Percentiles rank a stretch among this genome's conserved stretches.
These are phyloP conservation scores for Blastomussa wellsi DNA, from an alignment of 92 coral and sea anemone genomes.

Conservation along the genomic window DNA sequence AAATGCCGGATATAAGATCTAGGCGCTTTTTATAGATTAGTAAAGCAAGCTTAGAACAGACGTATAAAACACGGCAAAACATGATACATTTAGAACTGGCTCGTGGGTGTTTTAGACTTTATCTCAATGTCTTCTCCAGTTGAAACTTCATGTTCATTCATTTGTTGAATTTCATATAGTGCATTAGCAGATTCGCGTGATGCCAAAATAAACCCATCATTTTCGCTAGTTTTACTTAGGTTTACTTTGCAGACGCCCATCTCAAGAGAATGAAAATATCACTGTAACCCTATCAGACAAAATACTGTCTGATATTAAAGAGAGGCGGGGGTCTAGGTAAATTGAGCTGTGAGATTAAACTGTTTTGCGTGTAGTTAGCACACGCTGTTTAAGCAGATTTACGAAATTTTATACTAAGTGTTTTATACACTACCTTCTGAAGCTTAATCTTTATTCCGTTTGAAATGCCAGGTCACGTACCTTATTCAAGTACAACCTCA, in stretches of 20 bases:
- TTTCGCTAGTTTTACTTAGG: not conserved
- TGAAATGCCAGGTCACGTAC: not conserved
- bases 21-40: not conserved
- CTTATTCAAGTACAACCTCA: too few relatives aligned
- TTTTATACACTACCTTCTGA: not conserved
- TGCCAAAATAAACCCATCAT: not conserved
- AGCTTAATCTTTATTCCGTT: not conserved
- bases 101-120: not conserved
- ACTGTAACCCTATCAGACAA: too few relatives aligned
- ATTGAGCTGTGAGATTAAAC: slow-evolving; percentile 1
- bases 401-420: not conserved
- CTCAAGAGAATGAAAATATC: not conserved
- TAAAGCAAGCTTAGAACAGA: not conserved
- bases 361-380: not conserved
- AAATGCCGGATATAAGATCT: too few relatives aligned
- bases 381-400: slow-evolving; percentile 8
- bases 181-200: not conserved
- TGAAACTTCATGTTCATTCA: not conserved
- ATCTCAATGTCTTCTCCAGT: not conserved
- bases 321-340: too few relatives aligned
- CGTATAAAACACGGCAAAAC: not conserved
- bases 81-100: not conserved
- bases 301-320: not conserved
- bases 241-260: not conserved
- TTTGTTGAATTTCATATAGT: not conserved